Base-by-base conservation (phyloP, 92 coral and sea anemone species). In the Hydrozoanthus gracilis region DNA sequence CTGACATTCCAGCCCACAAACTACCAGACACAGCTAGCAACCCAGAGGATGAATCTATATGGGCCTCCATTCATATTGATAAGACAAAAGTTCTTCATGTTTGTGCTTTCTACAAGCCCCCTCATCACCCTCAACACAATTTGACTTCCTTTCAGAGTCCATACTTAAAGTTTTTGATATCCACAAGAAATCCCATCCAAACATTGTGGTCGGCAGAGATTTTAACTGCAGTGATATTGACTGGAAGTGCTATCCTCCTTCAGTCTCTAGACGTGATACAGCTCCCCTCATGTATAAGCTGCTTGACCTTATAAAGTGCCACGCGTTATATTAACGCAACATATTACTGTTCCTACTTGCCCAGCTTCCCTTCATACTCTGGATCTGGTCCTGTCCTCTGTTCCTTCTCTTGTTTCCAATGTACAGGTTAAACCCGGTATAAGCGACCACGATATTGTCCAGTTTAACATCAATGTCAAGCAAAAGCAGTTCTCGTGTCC, bases 321-420 rank as follows among this genome's bases (percentile, higher is more conserved):
- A 52, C 72, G 69, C 71, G 35, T 18, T n/a, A n/a, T n/a, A n/a
- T n/a, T 87, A 52, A 77, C 86, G 13, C 93, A 87, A 70, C 51
- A 44, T 54, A 70, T 82, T 7, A 90, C 90, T 67, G 71, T 76
- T 62, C 91, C 86, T 47, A 80, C 93, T 68, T 79, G 88, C 61
- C 83, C 82, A 62, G 84, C 88, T 49, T 90, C 84, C 54, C 74
- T 79, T n/a, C 86, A 90, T 87, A 82, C 88, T 49, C 79, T 82
- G 78, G 90, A 90, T 76, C 71, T 87, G 66, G 93, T 87, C 86
- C 76, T 90, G 51, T 90, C 93, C 79, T 90, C 90, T 54, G 73
- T 67, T 66, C 93, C 87, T 48, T 70, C 86, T 71, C 87, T 88
- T 65, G 91, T 88, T 69, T 80, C 87, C 47, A 71, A 88, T 56